A percentile compares a stretch with the other conserved stretches of the same genome.
phyloP scores from a whole-genome alignment of 1,140 invertebrate genomes.

The Eriosoma lanigerum region DNA sequence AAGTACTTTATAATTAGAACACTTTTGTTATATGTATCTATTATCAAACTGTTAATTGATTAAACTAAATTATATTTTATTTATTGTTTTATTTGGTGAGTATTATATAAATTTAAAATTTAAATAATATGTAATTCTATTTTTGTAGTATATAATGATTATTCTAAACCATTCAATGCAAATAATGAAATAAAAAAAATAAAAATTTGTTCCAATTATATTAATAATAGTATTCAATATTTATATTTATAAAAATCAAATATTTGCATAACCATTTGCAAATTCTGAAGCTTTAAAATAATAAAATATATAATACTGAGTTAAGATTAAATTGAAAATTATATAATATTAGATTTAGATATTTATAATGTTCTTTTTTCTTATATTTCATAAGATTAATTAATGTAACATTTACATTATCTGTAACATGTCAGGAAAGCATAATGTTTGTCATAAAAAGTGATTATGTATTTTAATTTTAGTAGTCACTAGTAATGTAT shows the following conservation, averaged over 20 bases:
- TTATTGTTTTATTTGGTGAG: background rate
- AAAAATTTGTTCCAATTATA: background rate
- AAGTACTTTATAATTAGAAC: background rate
- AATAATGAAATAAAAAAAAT: background rate
- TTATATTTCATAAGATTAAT: too few relatives aligned
- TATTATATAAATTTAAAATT: background rate
- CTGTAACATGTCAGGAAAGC: background rate
- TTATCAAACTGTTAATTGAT: background rate
- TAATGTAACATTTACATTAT: background rate
- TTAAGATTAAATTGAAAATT: too few relatives aligned
- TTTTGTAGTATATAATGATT: constrained; percentile 13
- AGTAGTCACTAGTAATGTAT: background rate
- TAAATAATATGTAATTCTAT: background rate
- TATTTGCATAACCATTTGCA: background rate
- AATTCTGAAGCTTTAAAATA: too few relatives aligned
- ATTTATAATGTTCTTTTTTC: too few relatives aligned
- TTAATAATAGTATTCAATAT: too few relatives aligned
- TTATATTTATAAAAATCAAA: background rate
- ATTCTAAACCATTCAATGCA: background rate
- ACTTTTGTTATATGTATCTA: background rate
- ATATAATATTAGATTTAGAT: too few relatives aligned
- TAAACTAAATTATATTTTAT: background rate
- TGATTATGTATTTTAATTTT: background rate
- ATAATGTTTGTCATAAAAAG: background rate
- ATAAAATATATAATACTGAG: too few relatives aligned